Base-by-base conservation (phyloP, 2,888 invertebrate species). In the Machimus rusticus region DNA sequence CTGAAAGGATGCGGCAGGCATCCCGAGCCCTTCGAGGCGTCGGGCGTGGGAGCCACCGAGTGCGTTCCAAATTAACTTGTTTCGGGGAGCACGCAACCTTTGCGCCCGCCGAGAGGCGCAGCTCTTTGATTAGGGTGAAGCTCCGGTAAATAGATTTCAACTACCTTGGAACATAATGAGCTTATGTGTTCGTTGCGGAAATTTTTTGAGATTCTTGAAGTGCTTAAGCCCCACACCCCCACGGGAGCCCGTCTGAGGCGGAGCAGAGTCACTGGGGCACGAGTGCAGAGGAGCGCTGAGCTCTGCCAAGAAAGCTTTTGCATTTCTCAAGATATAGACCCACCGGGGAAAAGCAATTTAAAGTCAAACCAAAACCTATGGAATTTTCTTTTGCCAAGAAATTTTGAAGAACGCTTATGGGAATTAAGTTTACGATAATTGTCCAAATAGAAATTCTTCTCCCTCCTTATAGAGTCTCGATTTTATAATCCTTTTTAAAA, bases 1-100 rank as follows among this genome's bases (percentile, higher is more conserved):
- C 28, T 79, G 51, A 79, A 51, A 79, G 28, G 51, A 79, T 51
- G 55, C 79, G 79, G 51, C 16, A 23, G 51, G 46, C 51, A 23
- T 12, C 12, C 66, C 66, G 66, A 51, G 16, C 46, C 46, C 31
- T 79, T 79, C 31, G 51, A 23, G 23, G 14, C 39, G 31, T 31
- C 12, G 28, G 28, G 31, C 23, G 28, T 43, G 23, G 79, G 51
- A 46, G 51, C 51, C 23, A 6, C 28, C 79, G 55, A 79, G 39
- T 79, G 79, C 51, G 51, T 79, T 51, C 5, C 79, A 51, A 79
- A 46, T 79, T 79, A 51, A 79, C 51, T 79, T 34, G 51, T 51
- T 46, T 79, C 28, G 51, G 31, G 39, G 23, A 43, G 78, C 66
- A 66, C 66, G 66, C 66, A 66, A 28, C 28, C 66, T 14, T 66